Evolutionary conservation across 1,140 invertebrate genomes (phyloP).

Genomic region (Drosophila leontia): DNA sequence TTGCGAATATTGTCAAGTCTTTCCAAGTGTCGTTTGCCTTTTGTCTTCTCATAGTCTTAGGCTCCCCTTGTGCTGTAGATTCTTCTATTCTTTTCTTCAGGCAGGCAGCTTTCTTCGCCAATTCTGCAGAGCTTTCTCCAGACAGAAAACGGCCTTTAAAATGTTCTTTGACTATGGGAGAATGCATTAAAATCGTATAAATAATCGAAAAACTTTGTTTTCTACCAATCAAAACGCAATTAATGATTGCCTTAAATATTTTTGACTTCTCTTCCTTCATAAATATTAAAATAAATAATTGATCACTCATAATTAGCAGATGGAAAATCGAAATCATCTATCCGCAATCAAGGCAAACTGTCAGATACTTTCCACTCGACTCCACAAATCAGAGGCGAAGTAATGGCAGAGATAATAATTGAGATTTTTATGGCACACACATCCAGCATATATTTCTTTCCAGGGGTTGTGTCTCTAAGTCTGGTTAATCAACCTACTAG

Average conservation of each 20-base stretch:
- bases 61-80: constrained; percentile 10
- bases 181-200: too few relatives aligned
- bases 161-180: neutral
- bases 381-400: constrained; percentile 37
- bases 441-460: neutral
- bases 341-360: constrained; percentile 28
- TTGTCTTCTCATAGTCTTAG: constrained; percentile 16
- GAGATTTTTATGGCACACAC: constrained; percentile 61
- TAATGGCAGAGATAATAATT: constrained; percentile 66
- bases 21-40: constrained; percentile 52
- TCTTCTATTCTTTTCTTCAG: constrained; percentile 13
- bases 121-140: constrained; percentile 39
- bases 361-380: constrained; percentile 40
- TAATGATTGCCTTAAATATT: neutral
- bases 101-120: constrained; percentile 40
- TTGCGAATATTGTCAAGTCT: constrained; percentile 32
- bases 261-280: neutral
- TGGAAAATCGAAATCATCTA: constrained; percentile 14
- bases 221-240: neutral
- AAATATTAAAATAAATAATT: constrained; percentile 14
- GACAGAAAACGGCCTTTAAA: constrained; percentile 1
- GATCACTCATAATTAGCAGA: constrained; percentile 26
- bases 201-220: too few relatives aligned
- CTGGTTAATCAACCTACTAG: constrained; percentile 44
- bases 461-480: constrained; percentile 32